Evolutionary conservation across 1,140 invertebrate genomes (phyloP), one percentile per base, ranked within the genome.

Genomic region (Paraescarpia echinospica): DNA sequence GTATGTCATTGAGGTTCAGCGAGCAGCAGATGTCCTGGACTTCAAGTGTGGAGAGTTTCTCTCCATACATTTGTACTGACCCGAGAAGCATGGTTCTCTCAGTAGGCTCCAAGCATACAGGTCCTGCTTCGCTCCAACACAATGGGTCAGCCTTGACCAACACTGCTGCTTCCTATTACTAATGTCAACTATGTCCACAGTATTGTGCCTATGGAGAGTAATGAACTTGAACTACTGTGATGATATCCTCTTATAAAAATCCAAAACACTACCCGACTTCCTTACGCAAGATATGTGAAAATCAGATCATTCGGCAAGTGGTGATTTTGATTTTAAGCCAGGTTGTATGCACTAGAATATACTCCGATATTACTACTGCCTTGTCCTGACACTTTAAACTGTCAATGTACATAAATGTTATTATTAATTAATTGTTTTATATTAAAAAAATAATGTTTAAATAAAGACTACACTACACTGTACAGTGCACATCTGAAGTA

Each of bases 21-120:
- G 92, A 35, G 35, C 51, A 89, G 59, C 93, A 94, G 34, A 93
- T 93, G n/a, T 92, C 92, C 34, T 93, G 91, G 5, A 92, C 91
- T 34, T 94, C 93, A 33, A 89, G 8, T 34, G 88, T 27, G 12
- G 89, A 77, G 1, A 94, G 12, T 31, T n/a, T 92, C 91, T 94
- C 92, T 22, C 93, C 77, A 91, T 88, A 90, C 27, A 93, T 77
- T 35, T 93, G 92, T 12, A 93, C 89, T n/a, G 91, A 91, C 8
- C 91, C 35, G 9, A 41, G 91, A n/a, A 41, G 41, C 91, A 91
- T 91, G 89, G 89, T 35, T 90, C 33, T 31, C 14, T 35, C 33
- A n/a, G 14, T 90, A 90, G 33, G 35, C 14, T 90, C n/a, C 89
- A n/a, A 89, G 18, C 4, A 2, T 8, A 77, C 59, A 77, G 12